Percentiles rank a stretch among this genome's conserved stretches.
Evolutionary conservation across 2,888 invertebrate species (phyloP).

Genomic region (Ceraclea dissimilis): DNA sequence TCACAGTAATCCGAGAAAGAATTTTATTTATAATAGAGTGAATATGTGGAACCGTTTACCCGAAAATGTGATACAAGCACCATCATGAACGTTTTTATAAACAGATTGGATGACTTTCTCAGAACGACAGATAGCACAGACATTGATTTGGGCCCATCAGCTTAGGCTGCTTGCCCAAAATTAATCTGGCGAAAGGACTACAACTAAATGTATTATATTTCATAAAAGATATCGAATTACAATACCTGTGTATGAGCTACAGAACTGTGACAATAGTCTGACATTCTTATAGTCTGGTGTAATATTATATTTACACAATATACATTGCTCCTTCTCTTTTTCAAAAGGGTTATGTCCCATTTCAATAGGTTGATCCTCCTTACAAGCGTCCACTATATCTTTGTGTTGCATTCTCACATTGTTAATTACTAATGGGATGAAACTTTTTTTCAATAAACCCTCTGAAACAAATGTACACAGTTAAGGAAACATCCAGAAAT

Average conservation of each 20-base stretch:
- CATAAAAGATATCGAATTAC: background rate
- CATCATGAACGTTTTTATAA: too few relatives aligned
- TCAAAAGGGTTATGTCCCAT: slow-evolving; percentile 75
- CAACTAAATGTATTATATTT: too few relatives aligned
- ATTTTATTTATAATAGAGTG: too few relatives aligned
- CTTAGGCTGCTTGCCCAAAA: too few relatives aligned
- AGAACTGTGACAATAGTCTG: slow-evolving; percentile 87
- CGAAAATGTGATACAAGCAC: too few relatives aligned
- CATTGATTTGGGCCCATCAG: too few relatives aligned
- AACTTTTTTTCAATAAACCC: background rate
- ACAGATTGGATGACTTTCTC: too few relatives aligned
- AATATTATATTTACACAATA: slow-evolving; percentile 78
- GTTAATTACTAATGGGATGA: background rate
- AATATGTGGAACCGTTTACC: too few relatives aligned
- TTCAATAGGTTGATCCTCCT: slow-evolving; percentile 41
- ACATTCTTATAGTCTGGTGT: slow-evolving; percentile 86
- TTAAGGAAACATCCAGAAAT: background rate
- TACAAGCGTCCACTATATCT: background rate
- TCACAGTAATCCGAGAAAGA: too few relatives aligned
- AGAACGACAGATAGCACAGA: too few relatives aligned
- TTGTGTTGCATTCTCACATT: slow-evolving; percentile 5
- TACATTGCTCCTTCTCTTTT: slow-evolving; percentile 63
- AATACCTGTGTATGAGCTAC: slow-evolving; percentile 85
- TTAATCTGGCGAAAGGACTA: too few relatives aligned
- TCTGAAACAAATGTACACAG: slow-evolving; percentile 8